Conservation (phyloP, 2,113 vertebrate genomes). For the Muntiacus reevesi region DNA sequence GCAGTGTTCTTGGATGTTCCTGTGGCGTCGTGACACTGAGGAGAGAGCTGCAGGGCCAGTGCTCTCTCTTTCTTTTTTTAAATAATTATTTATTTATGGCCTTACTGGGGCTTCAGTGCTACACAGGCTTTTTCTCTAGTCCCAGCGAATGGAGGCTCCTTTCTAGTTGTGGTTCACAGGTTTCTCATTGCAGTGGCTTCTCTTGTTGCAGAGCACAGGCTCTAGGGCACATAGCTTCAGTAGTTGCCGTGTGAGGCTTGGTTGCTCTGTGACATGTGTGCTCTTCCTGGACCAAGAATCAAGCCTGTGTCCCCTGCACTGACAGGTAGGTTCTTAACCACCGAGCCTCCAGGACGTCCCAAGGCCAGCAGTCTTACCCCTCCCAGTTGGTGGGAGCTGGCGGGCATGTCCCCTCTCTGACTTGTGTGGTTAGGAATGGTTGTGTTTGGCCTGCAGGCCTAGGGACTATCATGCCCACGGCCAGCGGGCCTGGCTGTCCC, state of each 20-base stretch:
- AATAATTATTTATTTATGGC: background rate
- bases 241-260: background rate
- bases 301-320: background rate
- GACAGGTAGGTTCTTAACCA: background rate
- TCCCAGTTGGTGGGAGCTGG: background rate
- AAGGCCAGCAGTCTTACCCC: background rate
- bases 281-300: background rate
- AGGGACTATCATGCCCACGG: background rate
- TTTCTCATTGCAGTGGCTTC: background rate
- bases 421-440: background rate
- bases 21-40: background rate
- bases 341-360: background rate
- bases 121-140: background rate
- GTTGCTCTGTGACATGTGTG: background rate
- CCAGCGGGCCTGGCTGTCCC: background rate
- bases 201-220: background rate
- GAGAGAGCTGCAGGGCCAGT: no score
- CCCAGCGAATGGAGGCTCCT: background rate
- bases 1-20: background rate
- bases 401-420: background rate
- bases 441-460: background rate
- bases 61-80: background rate
- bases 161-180: background rate
- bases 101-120: background rate
- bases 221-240: background rate